These are phyloP conservation scores for Epinotia brunnichana DNA, from an alignment of 2,888 invertebrate species.

Conservation along the genomic window DNA sequence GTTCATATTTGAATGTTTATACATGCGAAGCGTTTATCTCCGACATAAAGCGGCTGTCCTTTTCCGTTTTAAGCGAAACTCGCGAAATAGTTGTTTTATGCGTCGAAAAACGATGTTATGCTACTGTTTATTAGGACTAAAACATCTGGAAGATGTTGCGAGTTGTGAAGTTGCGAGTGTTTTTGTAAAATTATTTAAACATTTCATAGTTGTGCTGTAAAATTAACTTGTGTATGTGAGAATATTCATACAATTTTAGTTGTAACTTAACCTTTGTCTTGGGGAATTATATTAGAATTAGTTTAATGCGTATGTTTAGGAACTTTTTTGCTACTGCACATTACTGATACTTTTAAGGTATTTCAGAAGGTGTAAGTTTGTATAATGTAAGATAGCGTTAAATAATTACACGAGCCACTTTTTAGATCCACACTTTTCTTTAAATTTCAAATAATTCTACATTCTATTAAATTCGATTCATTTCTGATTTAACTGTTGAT, in stretches of 20 bases:
- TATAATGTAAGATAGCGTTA: too few relatives aligned
- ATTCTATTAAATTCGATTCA: too few relatives aligned
- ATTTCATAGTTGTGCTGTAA: neutral
- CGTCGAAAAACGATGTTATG: slow-evolving; percentile 7
- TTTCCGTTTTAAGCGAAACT: slow-evolving; percentile 6
- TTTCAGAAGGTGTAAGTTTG: too few relatives aligned
- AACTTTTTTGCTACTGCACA: neutral
- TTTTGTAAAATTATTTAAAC: neutral
- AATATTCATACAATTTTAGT: neutral
- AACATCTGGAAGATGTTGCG: neutral
- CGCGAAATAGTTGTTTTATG: slow-evolving; percentile 18
- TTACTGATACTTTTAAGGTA: neutral
- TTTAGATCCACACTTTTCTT: too few relatives aligned
- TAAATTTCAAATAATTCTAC: too few relatives aligned
- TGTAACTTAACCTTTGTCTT: neutral
- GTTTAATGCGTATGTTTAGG: neutral
- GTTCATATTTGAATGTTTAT: slow-evolving; percentile 5
- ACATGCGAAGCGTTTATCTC: slow-evolving; percentile 13
- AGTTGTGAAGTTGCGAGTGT: neutral
- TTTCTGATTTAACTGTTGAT: too few relatives aligned
- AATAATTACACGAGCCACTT: too few relatives aligned
- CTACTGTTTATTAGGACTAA: slow-evolving; percentile 16
- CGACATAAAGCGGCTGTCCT: slow-evolving; percentile 17
- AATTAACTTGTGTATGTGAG: neutral
- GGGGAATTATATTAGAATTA: neutral